Base-by-base conservation (phyloP, 2,797 vertebrate genomes). In the Xyrichtys novacula region DNA sequence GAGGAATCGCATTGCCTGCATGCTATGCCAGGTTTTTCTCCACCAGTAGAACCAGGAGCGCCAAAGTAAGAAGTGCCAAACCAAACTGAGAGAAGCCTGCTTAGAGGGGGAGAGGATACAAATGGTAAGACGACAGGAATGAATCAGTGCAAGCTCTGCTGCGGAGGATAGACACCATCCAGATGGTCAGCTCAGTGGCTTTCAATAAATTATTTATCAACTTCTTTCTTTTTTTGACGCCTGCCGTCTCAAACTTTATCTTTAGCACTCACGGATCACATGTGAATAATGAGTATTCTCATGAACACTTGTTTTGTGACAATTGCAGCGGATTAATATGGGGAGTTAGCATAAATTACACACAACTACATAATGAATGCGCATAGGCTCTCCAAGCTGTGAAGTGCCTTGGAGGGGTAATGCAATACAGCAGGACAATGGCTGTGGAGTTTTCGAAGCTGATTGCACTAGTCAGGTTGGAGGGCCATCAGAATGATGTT, bases 181-280 rank as follows among this genome's bases (percentile, higher is more conserved):
- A 92, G 89, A 92, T 92, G 91, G 91, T 89, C 89, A 86, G 85
- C 83, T 85, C 85, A 69, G 64, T 78, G 70, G 71, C 66, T 89
- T 78, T 81, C 79, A 61, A 78, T 86, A 72, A 87, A 91, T 89
- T 71, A 89, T 89, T 85, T 80, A 85, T 76, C 57, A 14, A 44
- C 65, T 65, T 76, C 78, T 78, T 85, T 82, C 52, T 63, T 66
- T 79, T 80, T 56, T 57, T 59, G 43, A 73, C 0, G 59, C 76
- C 75, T 19, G 22, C 54, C 71, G 75, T 50, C 23, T 23, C 53
- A 79, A 84, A 90, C 71, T 76, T 84, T 48, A 36, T 63, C 54
- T 74, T 65, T 70, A 44, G 72, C 65, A 78, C 87, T 78, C 68
- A 32, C 25, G 53, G 59, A 70, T 83, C 77, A 76, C 71, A 83